Base-by-base conservation (phyloP, 2,797 vertebrate genomes). In the Parambassis ranga region DNA sequence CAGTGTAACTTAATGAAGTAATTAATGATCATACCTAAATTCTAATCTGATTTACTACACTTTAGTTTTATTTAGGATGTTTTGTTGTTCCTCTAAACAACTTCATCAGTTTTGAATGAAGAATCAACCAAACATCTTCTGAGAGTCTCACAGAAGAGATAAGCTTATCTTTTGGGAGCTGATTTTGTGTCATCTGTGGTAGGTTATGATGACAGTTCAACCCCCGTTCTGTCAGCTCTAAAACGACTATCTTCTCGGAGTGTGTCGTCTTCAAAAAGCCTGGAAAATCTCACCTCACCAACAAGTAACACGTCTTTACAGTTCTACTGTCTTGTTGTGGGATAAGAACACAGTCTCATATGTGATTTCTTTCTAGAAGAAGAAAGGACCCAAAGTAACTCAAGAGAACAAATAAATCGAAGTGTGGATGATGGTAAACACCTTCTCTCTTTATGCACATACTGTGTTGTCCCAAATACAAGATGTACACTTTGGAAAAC, bases 271-370 rank as follows among this genome's bases (percentile, higher is more conserved):
- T 95, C 93, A 82, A 94, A 93, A 93, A 96, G 95, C 92, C 87
- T 97, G 85, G 94, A 96, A 81, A 93, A 94, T 71, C 91, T 97
- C 85, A 82, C 89, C 36, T 93, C 93, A 83, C 82, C 90, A 66
- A 87, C 92, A 92, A 91, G 96, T 96, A 93, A 94, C n/a, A n/a
- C n/a, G n/a, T n/a, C n/a, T n/a, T n/a, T n/a, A n/a, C 3, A 20
- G 26, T 41, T 11, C 13, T 23, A n/a, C 5, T 36, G 33, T 36
- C 33, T 36, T 10, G n/a, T n/a, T n/a, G n/a, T n/a, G n/a, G n/a
- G n/a, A n/a, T n/a, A n/a, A 10, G 5, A 59, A 20, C 14, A 1
- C 1, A 53, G 7, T 39, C 11, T 44, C 3, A 1, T 47, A 26
- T 20, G 4, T 3, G 28, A 5, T 43, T 75, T 66, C 13, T 28